Evolutionary conservation across 1,140 invertebrate genomes (phyloP).

Genomic region (Hetaerina americana): DNA sequence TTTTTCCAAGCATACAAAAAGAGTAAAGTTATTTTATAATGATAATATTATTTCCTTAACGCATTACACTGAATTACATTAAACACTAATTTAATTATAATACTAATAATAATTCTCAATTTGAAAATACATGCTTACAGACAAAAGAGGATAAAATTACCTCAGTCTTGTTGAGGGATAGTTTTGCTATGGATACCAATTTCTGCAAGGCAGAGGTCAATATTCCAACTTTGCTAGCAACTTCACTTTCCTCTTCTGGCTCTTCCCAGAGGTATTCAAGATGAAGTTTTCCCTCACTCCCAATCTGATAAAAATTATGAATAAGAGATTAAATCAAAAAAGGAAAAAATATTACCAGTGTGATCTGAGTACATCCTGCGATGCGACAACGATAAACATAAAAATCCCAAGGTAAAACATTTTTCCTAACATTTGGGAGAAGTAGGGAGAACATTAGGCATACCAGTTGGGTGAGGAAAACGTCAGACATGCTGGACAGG

Average conservation of each 20-base stretch:
- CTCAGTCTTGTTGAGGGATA: constrained; percentile 9
- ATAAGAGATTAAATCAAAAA: too few species aligned
- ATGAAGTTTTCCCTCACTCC: constrained; percentile 59
- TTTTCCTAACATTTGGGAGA: too few species aligned
- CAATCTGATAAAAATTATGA: constrained; percentile 57
- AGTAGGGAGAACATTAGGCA: too few species aligned
- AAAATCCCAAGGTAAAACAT: too few species aligned
- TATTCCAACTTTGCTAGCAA: constrained; percentile 23
- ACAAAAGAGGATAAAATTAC: background rate
- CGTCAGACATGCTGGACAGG: too few species aligned
- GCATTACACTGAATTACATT: too few species aligned
- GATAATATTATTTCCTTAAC: too few species aligned
- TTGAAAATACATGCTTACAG: constrained; percentile 18
- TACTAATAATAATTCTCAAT: too few species aligned
- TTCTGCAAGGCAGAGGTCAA: constrained; percentile 35
- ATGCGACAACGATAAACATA: too few species aligned
- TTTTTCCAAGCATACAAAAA: background rate
- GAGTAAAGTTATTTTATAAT: background rate
- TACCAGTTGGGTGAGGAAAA: too few species aligned
- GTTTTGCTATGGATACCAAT: constrained; percentile 44
- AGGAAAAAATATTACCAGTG: too few species aligned
- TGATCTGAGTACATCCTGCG: too few species aligned
- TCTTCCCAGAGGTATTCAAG: constrained; percentile 74
- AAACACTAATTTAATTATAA: constrained; percentile 19
- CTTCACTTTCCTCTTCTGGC: constrained; percentile 23